These are phyloP conservation scores for Paradisaea rubra DNA, from an alignment of 2,113 vertebrate species.

Conservation along the genomic window DNA sequence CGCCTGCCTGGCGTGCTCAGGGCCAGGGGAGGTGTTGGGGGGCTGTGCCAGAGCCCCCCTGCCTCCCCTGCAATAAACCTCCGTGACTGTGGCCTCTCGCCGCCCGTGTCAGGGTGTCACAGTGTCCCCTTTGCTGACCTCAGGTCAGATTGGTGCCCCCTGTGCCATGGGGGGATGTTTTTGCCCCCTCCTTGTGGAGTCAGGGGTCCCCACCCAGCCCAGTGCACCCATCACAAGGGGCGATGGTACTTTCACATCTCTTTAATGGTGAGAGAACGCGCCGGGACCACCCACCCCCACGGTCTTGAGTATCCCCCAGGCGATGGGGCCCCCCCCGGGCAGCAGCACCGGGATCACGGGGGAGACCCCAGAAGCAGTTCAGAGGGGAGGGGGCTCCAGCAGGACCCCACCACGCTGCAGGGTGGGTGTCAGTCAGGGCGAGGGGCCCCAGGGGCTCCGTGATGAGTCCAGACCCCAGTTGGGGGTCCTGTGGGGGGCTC, in stretches of 20 bases:
- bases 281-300: background rate
- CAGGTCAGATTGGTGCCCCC: too few relatives aligned
- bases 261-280: conserved; percentile 60
- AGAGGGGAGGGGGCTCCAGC: background rate
- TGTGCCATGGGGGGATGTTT: background rate
- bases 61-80: background rate
- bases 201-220: background rate
- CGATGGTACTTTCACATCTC: conserved; percentile 9
- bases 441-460: background rate
- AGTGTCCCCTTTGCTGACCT: background rate
- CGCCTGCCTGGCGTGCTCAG: background rate
- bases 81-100: accelerated
- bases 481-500: background rate
- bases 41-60: too few relatives aligned
- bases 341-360: background rate
- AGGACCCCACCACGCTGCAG: background rate
- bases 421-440: accelerated
- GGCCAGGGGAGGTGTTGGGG: background rate
- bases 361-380: background rate
- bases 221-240: accelerated
- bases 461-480: background rate
- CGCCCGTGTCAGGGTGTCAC: accelerated
- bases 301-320: background rate
- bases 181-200: accelerated
- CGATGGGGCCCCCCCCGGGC: background rate